Percentiles rank a stretch among this genome's conserved stretches.
Evolutionary conservation across 1,140 invertebrate species (phyloP).

Genomic region (Hyphantria cunea): DNA sequence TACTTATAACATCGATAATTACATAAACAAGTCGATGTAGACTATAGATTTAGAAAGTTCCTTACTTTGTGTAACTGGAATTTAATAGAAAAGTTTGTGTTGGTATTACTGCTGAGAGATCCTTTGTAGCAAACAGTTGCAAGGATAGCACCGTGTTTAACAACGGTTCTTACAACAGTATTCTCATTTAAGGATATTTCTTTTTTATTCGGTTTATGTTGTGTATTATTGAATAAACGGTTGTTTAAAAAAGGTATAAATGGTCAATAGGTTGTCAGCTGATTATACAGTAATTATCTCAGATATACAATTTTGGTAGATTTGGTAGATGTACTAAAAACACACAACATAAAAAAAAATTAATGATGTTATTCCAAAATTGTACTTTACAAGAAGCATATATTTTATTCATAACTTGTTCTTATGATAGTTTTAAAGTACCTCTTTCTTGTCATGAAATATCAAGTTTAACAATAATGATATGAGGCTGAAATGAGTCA

Average conservation of each 20-base stretch:
- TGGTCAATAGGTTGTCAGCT: constrained; percentile 43
- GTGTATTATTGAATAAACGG: background rate
- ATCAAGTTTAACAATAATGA: no score
- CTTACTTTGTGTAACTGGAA: constrained; percentile 41
- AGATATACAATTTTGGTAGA: no score
- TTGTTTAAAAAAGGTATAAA: background rate
- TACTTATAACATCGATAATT: constrained; percentile 36
- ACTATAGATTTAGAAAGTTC: constrained; percentile 34
- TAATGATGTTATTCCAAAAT: no score
- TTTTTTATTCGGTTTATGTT: constrained; percentile 8
- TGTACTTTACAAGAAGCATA: no score
- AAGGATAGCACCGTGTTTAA: constrained; percentile 6
- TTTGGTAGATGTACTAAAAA: no score
- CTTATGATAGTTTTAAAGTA: no score
- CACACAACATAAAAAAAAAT: no score
- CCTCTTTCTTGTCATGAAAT: no score
- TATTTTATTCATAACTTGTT: no score
- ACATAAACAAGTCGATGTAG: constrained; percentile 45
- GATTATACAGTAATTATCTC: constrained; percentile 1
- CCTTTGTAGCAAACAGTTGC: constrained; percentile 22
- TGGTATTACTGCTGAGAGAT: constrained; percentile 21
- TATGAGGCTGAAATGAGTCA: no score
- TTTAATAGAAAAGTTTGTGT: constrained; percentile 53
- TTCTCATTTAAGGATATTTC: background rate
- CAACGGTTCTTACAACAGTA: constrained; percentile 2